phyloP scores from a whole-genome alignment of 1,140 invertebrate species.

The Temnothorax longispinosus region DNA sequence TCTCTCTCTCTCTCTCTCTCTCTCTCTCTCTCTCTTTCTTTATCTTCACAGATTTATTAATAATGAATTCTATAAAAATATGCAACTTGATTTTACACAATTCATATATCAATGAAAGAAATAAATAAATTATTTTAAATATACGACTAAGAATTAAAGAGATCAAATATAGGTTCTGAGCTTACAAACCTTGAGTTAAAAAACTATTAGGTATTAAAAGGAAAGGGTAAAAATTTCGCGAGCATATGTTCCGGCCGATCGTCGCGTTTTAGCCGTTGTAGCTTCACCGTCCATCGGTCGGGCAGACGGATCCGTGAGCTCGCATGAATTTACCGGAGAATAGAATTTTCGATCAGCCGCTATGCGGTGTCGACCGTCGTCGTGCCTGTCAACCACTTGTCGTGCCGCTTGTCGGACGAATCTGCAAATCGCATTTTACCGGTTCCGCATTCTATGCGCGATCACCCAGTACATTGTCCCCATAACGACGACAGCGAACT shows the following conservation, averaged over 20 bases:
- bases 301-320: slow-evolving; percentile 4
- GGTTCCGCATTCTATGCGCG: slow-evolving; percentile 39
- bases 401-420: slow-evolving; percentile 59
- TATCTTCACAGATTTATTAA: not conserved
- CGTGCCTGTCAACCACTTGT: slow-evolving; percentile 66
- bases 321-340: slow-evolving; percentile 51
- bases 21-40: not conserved
- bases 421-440: slow-evolving; percentile 60
- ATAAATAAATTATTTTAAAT: not conserved
- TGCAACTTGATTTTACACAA: not conserved
- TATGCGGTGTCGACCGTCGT: slow-evolving; percentile 49
- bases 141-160: not conserved
- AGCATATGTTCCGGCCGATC: not conserved
- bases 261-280: slow-evolving; percentile 9
- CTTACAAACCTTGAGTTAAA: not conserved
- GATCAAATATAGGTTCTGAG: not conserved
- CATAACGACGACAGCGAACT: slow-evolving; percentile 45
- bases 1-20: not conserved
- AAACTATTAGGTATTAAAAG: slow-evolving; percentile 16
- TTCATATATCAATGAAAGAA: not conserved
- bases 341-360: slow-evolving; percentile 69
- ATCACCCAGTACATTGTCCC: slow-evolving; percentile 51
- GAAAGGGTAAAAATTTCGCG: slow-evolving; percentile 6
- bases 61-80: not conserved
- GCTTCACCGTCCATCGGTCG: slow-evolving; percentile 6